Conservation (phyloP, 2,888 invertebrate genomes). For the Apodemia mormo region DNA sequence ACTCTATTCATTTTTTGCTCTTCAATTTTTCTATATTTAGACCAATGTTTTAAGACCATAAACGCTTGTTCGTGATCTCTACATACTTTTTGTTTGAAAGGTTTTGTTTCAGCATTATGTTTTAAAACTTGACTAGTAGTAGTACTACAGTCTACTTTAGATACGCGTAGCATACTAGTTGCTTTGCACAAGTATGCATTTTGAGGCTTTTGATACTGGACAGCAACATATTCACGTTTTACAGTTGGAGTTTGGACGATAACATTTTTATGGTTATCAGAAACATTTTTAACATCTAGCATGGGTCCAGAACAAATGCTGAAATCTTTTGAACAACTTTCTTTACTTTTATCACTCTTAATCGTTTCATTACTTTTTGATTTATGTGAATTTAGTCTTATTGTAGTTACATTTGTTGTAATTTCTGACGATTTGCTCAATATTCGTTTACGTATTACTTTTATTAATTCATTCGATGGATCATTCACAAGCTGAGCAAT, state of each 20-base stretch:
- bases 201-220: conserved; percentile 44
- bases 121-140: conserved; percentile 37
- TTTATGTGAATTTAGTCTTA: conserved; percentile 25
- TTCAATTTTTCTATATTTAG: conserved; percentile 28
- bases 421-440: conserved; percentile 29
- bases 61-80: conserved; percentile 49
- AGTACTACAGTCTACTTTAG: conserved; percentile 42
- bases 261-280: conserved; percentile 34
- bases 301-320: too few species aligned
- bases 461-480: conserved; percentile 54
- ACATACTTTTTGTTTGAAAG: conserved; percentile 47
- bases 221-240: conserved; percentile 41
- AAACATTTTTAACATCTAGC: conserved; percentile 1
- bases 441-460: conserved; percentile 46
- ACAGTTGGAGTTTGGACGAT: conserved; percentile 46
- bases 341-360: not conserved
- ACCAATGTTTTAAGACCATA: conserved; percentile 46
- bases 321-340: not conserved
- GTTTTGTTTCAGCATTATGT: conserved; percentile 46
- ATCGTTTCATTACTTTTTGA: not conserved
- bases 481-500: conserved; percentile 59
- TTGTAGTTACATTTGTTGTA: conserved; percentile 19
- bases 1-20: conserved; percentile 30
- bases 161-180: conserved; percentile 45
- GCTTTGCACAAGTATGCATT: conserved; percentile 42